Base-by-base conservation (phyloP, 2,113 vertebrate species). In the Neomonachus schauinslandi region DNA sequence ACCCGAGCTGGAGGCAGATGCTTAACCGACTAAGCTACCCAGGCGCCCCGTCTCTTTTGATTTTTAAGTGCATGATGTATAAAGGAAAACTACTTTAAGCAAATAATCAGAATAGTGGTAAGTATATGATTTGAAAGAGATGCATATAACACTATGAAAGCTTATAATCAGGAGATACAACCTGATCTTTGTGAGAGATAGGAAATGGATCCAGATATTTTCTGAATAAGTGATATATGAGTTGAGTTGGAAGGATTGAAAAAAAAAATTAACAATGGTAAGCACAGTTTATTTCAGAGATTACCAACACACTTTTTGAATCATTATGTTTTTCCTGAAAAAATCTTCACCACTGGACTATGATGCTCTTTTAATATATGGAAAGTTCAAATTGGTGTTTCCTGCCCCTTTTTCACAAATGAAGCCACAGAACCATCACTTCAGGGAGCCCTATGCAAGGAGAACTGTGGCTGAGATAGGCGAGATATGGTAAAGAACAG, bases 381-480 rank as follows among this genome's bases (percentile, higher is more conserved):
- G 2, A 46, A 5, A 69, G 7, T 53, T 76, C 55, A 39, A 85
- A 39, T 39, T 6, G 13, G 0, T 28, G 12, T 77, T 71, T 53
- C 3, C 33, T 26, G 39, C 1, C 1, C 1, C 1, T 1, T 39
- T 77, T 76, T 67, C 21, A n/a, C 4, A 72, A 61, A 1, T 19
- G 10, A 80, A 53, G 3, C 2, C 51, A 49, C 51, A 67, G 3
- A 51, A 3, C 8, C 22, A 61, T 63, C 24, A 67, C 4, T 4
- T 72, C 0, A 84, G 33, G 14, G 1, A 61, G 2, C 4, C 13
- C 2, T 16, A 69, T 39, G 46, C 1, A 28, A 53, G 31, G 7
- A 77, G 6, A 94, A 81, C 7, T 89, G 13, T 51, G 4, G 12
- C 7, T 71, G 51, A 77, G 5, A 51, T 11, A 9, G 24, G 19